Evolutionary conservation across 2,113 vertebrate genomes (phyloP).

Genomic region (Oncorhynchus nerka): DNA sequence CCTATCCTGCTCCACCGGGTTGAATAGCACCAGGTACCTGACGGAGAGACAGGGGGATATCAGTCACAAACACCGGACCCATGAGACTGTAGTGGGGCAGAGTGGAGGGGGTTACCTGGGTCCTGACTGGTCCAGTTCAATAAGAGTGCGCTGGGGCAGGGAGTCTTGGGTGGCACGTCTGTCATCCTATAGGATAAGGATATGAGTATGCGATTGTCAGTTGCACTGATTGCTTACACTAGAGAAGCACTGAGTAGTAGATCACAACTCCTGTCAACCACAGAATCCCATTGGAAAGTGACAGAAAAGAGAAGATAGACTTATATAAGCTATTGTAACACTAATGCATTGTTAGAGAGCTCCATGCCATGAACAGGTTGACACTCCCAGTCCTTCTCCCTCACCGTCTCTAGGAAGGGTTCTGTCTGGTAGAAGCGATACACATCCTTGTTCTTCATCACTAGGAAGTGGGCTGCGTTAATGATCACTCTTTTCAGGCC

Average conservation of each 20-base stretch:
- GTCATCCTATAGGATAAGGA: slow-evolving; percentile 78
- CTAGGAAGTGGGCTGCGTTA: slow-evolving; percentile 92
- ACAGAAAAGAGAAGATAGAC: too few species aligned
- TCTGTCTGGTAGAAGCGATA: slow-evolving; percentile 83
- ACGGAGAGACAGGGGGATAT: neutral
- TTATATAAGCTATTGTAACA: too few species aligned
- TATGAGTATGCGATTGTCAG: slow-evolving; percentile 63
- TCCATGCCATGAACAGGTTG: too few species aligned
- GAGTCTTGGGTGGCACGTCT: slow-evolving; percentile 86
- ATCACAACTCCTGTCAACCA: too few species aligned
- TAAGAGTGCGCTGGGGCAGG: slow-evolving; percentile 86
- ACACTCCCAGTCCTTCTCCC: neutral
- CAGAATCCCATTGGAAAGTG: too few species aligned
- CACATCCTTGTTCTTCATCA: slow-evolving; percentile 85
- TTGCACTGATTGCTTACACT: neutral
- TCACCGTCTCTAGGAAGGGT: slow-evolving; percentile 85
- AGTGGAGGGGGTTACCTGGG: slow-evolving; percentile 77
- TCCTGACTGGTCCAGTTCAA: slow-evolving; percentile 79
- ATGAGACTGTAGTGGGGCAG: neutral
- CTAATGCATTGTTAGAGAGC: neutral
- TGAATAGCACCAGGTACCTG: slow-evolving; percentile 93
- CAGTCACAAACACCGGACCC: slow-evolving; percentile 12
- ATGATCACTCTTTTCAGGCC: slow-evolving; percentile 89
- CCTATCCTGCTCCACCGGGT: slow-evolving; percentile 89
- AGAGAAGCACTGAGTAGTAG: slow-evolving; percentile 47